Conservation (phyloP, 2,888 invertebrate genomes). For the Apodemia zela region DNA sequence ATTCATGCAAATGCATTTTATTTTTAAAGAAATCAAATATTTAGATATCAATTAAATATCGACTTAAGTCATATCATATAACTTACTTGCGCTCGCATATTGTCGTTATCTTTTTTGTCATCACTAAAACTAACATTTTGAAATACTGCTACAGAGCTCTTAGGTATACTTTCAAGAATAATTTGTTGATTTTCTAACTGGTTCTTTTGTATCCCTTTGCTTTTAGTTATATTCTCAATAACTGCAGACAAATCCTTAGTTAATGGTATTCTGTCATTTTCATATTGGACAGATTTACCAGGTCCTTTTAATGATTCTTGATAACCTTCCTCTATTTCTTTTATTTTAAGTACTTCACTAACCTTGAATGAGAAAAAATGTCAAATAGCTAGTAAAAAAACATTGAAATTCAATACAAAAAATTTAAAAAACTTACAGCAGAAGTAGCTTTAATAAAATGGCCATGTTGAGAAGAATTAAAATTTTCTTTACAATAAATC, state of each 20-base stretch:
- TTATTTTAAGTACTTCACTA: constrained; percentile 69
- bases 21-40: too few relatives aligned
- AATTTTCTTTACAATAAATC: constrained; percentile 86
- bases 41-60: constrained; percentile 20
- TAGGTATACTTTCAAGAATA: constrained; percentile 78
- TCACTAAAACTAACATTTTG: constrained; percentile 75
- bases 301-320: constrained; percentile 55
- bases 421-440: constrained; percentile 53
- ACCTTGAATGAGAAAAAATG: constrained; percentile 44
- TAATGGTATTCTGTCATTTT: constrained; percentile 58
- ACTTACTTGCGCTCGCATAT: constrained; percentile 82
- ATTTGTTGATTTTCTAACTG: constrained; percentile 46
- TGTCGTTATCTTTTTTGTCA: constrained; percentile 46
- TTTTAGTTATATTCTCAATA: constrained; percentile 71
- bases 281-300: constrained; percentile 38
- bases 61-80: background rate
- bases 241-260: constrained; percentile 79
- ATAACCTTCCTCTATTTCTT: constrained; percentile 68
- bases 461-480: constrained; percentile 64
- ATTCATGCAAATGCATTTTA: too few relatives aligned
- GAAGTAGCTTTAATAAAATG: constrained; percentile 66
- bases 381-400: constrained; percentile 17
- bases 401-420: background rate
- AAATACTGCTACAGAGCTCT: constrained; percentile 82
- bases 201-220: constrained; percentile 43